Conservation (phyloP, 2,797 vertebrate species). For the Hyperoplus lanceolatus region DNA sequence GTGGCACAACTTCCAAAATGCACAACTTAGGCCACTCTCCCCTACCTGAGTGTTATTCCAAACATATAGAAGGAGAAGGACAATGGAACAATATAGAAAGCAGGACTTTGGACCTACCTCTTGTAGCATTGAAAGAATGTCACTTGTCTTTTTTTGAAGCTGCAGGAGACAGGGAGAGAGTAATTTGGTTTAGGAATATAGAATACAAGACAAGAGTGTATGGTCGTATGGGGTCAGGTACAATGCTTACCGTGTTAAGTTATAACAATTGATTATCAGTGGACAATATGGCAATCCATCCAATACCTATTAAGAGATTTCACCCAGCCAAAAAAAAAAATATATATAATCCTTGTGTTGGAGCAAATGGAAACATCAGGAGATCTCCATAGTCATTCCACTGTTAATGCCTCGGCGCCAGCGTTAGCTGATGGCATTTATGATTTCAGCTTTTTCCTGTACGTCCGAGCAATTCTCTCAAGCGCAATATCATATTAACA, state of each 20-base stretch:
- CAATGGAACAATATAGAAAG: not conserved
- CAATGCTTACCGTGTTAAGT: not conserved
- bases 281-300: not conserved
- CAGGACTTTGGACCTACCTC: constrained; percentile 78
- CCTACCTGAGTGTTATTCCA: not conserved
- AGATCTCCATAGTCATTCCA: not conserved
- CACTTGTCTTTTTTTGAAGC: constrained; percentile 87
- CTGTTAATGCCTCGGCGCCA: not conserved
- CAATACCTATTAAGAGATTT: not conserved
- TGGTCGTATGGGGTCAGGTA: not conserved
- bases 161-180: constrained; percentile 50
- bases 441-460: too few relatives aligned
- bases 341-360: not conserved
- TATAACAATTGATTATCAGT: not conserved
- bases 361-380: not conserved
- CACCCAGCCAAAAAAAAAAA: not conserved
- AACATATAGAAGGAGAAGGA: not conserved
- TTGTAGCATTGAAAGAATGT: constrained; percentile 83
- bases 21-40: too few relatives aligned
- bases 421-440: too few relatives aligned
- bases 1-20: too few relatives aligned
- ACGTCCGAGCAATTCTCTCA: too few relatives aligned
- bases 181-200: not conserved
- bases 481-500: too few relatives aligned
- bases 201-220: not conserved